phyloP scores from a whole-genome alignment of 2,113 vertebrate genomes.

The Muntiacus reevesi region DNA sequence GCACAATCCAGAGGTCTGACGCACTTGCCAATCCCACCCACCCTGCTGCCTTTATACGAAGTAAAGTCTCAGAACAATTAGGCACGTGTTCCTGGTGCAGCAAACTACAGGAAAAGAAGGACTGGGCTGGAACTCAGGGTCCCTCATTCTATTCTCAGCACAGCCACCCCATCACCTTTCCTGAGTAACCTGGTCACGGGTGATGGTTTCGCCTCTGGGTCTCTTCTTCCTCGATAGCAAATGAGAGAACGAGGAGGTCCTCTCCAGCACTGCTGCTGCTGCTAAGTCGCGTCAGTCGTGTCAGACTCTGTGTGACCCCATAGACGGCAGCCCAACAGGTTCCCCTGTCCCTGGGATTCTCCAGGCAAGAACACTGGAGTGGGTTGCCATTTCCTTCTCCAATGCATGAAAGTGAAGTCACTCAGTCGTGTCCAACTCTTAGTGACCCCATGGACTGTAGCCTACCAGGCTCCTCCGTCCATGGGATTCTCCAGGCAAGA shows the following conservation, averaged over 20 bases:
- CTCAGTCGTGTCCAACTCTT: too few relatives aligned
- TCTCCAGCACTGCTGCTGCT: not conserved
- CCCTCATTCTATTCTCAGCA: not conserved
- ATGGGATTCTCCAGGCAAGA: too few relatives aligned
- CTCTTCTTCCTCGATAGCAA: not conserved
- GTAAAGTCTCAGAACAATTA: not conserved
- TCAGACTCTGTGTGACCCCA: too few relatives aligned
- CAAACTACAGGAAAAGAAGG: not conserved
- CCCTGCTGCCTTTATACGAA: constrained; percentile 40
- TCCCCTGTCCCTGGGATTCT: too few relatives aligned
- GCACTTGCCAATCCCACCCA: constrained; percentile 59
- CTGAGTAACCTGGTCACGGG: not conserved
- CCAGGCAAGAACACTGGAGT: too few relatives aligned
- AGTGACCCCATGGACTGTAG: too few relatives aligned
- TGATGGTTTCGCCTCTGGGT: not conserved
- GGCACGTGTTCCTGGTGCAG: not conserved
- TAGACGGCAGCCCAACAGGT: too few relatives aligned
- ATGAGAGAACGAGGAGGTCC: not conserved
- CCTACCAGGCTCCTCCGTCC: too few relatives aligned
- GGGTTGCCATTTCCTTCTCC: too few relatives aligned
- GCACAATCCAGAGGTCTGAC: constrained; percentile 49
- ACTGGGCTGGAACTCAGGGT: not conserved
- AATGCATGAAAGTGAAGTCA: too few relatives aligned
- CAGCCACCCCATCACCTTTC: not conserved
- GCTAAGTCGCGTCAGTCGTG: too few relatives aligned